Base-by-base conservation (phyloP, 2,888 invertebrate genomes). In the Resseliella maxima region DNA sequence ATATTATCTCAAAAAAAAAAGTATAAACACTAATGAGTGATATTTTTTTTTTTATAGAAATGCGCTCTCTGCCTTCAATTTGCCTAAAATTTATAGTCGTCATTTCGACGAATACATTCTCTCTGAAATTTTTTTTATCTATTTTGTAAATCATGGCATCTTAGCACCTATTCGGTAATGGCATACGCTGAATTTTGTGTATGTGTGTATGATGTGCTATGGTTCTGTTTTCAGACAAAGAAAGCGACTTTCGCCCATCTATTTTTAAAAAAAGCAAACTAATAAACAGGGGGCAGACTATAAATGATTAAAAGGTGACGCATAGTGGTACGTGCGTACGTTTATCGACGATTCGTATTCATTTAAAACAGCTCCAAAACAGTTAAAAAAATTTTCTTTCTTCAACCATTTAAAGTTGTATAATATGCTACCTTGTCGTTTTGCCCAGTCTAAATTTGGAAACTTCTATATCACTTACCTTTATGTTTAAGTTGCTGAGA, bases 401-500 rank as follows among this genome's bases (percentile, higher is more conserved):
- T 38, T 83, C 83, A 38, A 83, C 15, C 15, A 12, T 72, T 31
- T 72, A 35, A 35, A 35, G 31, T 83, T 38, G 72, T 72, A n/a
- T 38, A 1, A n/a, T 45, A 85, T 18, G 41, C 46, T 85, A 85
- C 85, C 85, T 45, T 85, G 41, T n/a, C n/a, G n/a, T n/a, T n/a
- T n/a, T 85, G 31, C 10, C 31, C 38, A 27, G 18, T 41, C 85
- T 85, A 85, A 45, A 85, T 85, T 85, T 85, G 85, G 85, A 85
- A 45, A n/a, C 38, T 85, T 41, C 85, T 46, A n/a, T n/a, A 45
- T 45, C 41, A 85, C 85, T 85, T 45, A 85, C 85, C 85, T 85
- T 85, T 85, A 46, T 85, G 45, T 85, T 85, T 85, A 46, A 46
- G 45, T 85, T 83, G 83, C 38, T 83, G 83, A n/a, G n/a, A 83